Evolutionary conservation across 2,797 vertebrate genomes (phyloP).

Genomic region (Fringilla coelebs): DNA sequence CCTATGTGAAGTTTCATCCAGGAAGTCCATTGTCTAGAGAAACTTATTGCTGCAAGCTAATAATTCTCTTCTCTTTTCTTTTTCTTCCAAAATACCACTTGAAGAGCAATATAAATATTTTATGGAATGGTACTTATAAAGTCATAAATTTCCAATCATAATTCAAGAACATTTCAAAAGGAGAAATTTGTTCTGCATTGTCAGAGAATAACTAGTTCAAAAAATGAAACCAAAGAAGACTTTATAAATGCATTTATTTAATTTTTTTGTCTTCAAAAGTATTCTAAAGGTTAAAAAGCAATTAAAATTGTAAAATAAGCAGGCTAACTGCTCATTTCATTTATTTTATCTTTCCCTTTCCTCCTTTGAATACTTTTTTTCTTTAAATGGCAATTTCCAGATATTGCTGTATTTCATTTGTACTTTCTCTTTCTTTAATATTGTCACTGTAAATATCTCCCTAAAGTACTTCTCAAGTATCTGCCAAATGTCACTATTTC

Average conservation of each 20-base stretch:
- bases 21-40: not conserved
- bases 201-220: not conserved
- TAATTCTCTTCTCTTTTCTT: not conserved
- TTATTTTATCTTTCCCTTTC: conserved; percentile 7
- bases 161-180: not conserved
- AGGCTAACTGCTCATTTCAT: not conserved
- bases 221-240: not conserved
- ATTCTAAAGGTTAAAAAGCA: conserved; percentile 39
- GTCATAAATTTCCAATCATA: not conserved
- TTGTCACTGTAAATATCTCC: not conserved
- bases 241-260: not conserved
- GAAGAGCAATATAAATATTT: not conserved
- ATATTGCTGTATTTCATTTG: not conserved
- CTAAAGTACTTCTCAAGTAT: not conserved
- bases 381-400: not conserved
- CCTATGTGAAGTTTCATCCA: not conserved
- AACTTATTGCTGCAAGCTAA: not conserved
- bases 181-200: not conserved
- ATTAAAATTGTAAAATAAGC: conserved; percentile 35
- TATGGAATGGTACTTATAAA: not conserved
- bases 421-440: not conserved
- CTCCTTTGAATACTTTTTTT: not conserved
- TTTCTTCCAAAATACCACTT: not conserved
- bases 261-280: not conserved
- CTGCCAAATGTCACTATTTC: conserved; percentile 2